Percentiles rank a stretch among this genome's conserved stretches.
phyloP scores from a whole-genome alignment of 2,797 vertebrate genomes.

The Eulemur coronatus region DNA sequence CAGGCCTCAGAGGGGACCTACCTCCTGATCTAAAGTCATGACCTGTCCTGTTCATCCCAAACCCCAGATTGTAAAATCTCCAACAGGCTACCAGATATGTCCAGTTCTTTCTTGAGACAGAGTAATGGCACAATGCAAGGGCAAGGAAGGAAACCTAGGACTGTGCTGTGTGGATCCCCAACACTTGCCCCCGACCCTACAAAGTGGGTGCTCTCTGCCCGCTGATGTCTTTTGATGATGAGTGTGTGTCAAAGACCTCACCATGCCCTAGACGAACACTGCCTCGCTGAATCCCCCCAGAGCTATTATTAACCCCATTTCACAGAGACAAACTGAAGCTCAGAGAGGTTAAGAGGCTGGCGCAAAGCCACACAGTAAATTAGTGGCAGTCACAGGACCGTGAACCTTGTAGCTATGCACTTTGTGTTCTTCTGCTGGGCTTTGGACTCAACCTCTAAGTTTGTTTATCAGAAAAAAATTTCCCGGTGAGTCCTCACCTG shows the following conservation, averaged over 20 bases:
- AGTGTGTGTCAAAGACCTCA: not conserved
- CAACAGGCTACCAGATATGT: not conserved
- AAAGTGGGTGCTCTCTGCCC: not conserved
- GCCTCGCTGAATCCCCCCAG: not conserved
- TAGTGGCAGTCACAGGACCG: not conserved
- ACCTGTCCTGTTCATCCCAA: not conserved
- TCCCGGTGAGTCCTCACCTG: not conserved
- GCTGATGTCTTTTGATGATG: not conserved
- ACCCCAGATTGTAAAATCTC: not conserved
- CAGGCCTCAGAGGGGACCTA: not conserved
- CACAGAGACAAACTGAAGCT: not conserved
- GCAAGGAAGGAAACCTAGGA: not conserved
- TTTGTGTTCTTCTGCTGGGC: not conserved
- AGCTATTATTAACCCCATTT: not conserved
- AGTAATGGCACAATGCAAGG: not conserved
- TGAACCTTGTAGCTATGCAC: not conserved
- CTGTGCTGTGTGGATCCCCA: too few relatives aligned
- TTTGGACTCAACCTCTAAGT: not conserved
- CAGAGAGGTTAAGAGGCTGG: conserved; percentile 14
- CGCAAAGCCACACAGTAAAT: not conserved
- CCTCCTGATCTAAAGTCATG: not conserved
- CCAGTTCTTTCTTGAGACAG: not conserved
- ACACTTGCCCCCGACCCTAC: not conserved
- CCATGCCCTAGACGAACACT: not conserved
- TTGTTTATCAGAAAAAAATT: not conserved